phyloP scores from a whole-genome alignment of 2,888 invertebrate species.

The Ophioninae sp. region DNA sequence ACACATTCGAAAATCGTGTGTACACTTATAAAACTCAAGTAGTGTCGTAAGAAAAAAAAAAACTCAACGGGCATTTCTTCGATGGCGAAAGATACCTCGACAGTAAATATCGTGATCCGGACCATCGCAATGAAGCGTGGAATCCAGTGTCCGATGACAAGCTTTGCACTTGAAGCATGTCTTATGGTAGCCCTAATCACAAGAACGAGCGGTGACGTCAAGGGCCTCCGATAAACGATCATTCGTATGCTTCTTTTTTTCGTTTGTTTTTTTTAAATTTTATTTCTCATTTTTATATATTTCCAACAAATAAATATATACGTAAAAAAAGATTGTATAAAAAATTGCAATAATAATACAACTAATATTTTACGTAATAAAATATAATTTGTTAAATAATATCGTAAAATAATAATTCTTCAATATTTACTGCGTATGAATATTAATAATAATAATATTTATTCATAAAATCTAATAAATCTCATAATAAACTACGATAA shows the following conservation, averaged over 20 bases:
- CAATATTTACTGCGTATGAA: too few relatives aligned
- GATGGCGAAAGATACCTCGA: slow-evolving; percentile 86
- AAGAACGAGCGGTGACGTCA: slow-evolving; percentile 77
- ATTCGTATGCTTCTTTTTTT: slow-evolving; percentile 7
- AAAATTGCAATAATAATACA: too few relatives aligned
- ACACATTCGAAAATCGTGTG: slow-evolving; percentile 30
- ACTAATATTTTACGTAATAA: too few relatives aligned
- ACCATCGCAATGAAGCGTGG: slow-evolving; percentile 95
- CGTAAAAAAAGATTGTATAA: neutral
- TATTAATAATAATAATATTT: too few relatives aligned
- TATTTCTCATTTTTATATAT: slow-evolving; percentile 22
- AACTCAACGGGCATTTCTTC: slow-evolving; percentile 66
- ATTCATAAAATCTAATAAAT: neutral
- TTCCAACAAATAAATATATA: neutral
- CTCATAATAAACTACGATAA: neutral
- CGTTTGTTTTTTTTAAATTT: neutral
- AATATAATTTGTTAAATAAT: too few relatives aligned
- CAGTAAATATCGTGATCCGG: slow-evolving; percentile 96
- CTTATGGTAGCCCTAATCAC: slow-evolving; percentile 91
- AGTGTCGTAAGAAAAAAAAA: slow-evolving; percentile 61
- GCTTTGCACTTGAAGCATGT: slow-evolving; percentile 94
- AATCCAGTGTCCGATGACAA: slow-evolving; percentile 93
- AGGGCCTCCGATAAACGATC: slow-evolving; percentile 54
- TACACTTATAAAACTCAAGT: slow-evolving; percentile 29
- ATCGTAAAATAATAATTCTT: too few relatives aligned